These are phyloP conservation scores for Rostratula benghalensis DNA, from an alignment of 2,113 vertebrate species.

Conservation along the genomic window DNA sequence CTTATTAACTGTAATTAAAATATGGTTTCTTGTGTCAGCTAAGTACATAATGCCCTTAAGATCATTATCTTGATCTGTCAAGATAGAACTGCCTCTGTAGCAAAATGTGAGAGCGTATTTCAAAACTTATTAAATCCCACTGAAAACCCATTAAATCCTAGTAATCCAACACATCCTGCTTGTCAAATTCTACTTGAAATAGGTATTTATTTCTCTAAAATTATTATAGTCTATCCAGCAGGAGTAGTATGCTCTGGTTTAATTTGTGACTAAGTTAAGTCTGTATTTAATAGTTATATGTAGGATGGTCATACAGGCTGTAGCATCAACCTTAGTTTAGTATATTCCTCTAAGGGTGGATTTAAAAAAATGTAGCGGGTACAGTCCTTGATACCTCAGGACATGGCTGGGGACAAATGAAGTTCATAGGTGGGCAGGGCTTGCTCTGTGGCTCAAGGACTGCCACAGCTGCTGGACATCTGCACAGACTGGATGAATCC, in stretches of 20 bases:
- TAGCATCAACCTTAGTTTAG: not conserved
- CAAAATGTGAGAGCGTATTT: constrained; percentile 31
- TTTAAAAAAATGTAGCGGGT: not conserved
- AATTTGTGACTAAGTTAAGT: not conserved
- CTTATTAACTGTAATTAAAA: constrained; percentile 74
- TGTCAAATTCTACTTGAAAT: not conserved
- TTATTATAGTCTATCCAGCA: not conserved
- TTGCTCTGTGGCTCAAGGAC: accelerated
- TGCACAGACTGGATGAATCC: not conserved
- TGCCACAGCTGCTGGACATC: not conserved
- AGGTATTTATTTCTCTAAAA: not conserved
- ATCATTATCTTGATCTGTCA: constrained; percentile 61
- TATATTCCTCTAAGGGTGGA: not conserved
- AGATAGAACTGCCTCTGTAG: constrained; percentile 27
- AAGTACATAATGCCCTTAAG: constrained; percentile 65
- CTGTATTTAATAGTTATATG: not conserved
- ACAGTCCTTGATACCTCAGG: not conserved
- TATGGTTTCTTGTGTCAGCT: constrained; percentile 68
- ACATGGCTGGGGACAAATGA: not conserved
- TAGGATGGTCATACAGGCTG: not conserved
- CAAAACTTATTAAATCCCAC: not conserved
- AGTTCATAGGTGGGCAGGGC: not conserved
- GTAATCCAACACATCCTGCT: not conserved
- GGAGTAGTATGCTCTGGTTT: not conserved
- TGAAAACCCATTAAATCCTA: not conserved